Conservation (phyloP, 2,888 invertebrate genomes). For the Criorhina ranunculi region DNA sequence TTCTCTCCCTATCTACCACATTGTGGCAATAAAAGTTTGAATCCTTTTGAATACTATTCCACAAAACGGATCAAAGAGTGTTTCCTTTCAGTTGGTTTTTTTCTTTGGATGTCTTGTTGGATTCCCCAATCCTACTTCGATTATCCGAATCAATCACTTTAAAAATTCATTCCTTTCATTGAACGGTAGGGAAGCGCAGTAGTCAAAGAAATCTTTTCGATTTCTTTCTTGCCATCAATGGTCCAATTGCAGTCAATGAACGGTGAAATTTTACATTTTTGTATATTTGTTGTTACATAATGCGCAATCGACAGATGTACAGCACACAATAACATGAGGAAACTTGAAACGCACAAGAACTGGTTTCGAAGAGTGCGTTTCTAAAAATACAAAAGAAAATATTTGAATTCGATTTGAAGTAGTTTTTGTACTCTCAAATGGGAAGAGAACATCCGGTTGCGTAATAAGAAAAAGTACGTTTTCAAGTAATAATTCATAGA, state of each 20-base stretch:
- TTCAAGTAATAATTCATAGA: background rate
- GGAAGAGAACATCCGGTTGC: conserved; percentile 34
- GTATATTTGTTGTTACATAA: background rate
- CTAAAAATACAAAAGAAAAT: conserved; percentile 26
- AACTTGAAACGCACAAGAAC: conserved; percentile 15
- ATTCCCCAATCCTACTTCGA: conserved; percentile 37
- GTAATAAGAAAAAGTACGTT: background rate
- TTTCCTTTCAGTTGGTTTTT: conserved; percentile 40
- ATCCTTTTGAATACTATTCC: conserved; percentile 39
- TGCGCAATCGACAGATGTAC: background rate
- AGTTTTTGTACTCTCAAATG: conserved; percentile 5
- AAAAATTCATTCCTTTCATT: conserved; percentile 59
- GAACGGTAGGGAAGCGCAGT: conserved; percentile 6
- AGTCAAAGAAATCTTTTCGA: conserved; percentile 38
- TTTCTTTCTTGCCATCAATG: background rate
- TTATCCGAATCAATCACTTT: conserved; percentile 66
- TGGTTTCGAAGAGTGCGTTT: conserved; percentile 15
- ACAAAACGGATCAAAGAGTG: conserved; percentile 48
- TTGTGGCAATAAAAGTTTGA: conserved; percentile 39
- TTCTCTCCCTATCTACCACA: background rate
- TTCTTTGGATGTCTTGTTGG: conserved; percentile 5
- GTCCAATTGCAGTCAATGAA: background rate
- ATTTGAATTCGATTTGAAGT: conserved; percentile 13
- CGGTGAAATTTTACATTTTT: conserved; percentile 1
- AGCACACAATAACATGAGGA: background rate